These are phyloP conservation scores for Rhagoletis pomonella DNA, from an alignment of 1,140 invertebrate genomes.

Conservation along the genomic window DNA sequence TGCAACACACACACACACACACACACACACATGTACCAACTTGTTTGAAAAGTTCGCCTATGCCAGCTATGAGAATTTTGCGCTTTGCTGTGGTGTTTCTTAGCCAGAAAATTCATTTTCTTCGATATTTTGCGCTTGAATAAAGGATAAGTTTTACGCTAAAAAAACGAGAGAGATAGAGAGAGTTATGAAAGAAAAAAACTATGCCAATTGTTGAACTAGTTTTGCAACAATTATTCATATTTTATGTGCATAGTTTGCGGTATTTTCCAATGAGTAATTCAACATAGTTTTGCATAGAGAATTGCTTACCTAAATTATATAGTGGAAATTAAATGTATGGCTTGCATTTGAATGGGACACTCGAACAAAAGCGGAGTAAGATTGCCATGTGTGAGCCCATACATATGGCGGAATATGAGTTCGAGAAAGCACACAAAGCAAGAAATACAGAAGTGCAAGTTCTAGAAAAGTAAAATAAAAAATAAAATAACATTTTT, in stretches of 20 bases:
- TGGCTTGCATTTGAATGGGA: too few species aligned
- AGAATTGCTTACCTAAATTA: neutral
- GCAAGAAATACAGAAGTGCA: too few species aligned
- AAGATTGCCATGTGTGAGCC: neutral
- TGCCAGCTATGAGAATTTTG: too few species aligned
- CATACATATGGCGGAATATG: neutral
- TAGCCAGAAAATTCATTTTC: constrained; percentile 15
- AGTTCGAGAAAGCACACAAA: neutral
- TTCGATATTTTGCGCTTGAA: constrained; percentile 11
- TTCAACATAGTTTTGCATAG: neutral
- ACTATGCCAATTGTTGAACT: constrained; percentile 32
- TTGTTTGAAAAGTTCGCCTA: too few species aligned
- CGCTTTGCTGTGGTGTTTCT: neutral
- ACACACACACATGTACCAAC: neutral
- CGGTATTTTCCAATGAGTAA: constrained; percentile 9
- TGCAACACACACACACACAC: neutral
- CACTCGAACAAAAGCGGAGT: too few species aligned
- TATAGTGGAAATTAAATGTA: too few species aligned
- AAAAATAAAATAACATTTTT: neutral
- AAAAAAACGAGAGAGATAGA: neutral
- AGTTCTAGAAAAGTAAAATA: too few species aligned
- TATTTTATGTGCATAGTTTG: constrained; percentile 38
- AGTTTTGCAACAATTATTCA: constrained; percentile 35
- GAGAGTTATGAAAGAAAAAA: neutral
- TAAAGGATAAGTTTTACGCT: neutral